Evolutionary conservation across 92 coral and sea anemone genomes (phyloP).

Genomic region (Muricea muricata): DNA sequence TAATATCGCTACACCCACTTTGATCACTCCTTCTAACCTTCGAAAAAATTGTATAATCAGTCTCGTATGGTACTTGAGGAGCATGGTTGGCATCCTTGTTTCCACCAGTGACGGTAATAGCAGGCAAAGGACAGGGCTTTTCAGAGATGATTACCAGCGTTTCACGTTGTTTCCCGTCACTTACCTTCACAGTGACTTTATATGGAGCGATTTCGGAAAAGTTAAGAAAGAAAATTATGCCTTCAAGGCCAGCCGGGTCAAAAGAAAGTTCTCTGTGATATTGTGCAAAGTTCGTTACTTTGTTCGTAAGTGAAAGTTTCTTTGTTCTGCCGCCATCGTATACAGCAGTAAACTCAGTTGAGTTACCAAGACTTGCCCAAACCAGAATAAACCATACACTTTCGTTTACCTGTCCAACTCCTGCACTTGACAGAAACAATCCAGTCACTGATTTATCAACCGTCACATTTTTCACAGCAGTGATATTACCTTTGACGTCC

Average conservation of each 20-base stretch:
- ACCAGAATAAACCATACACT: constrained; percentile 73
- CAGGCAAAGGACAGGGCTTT: constrained; percentile 62
- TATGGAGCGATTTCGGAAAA: constrained; percentile 55
- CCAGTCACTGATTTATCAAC: constrained; percentile 73
- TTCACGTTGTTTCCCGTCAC: constrained; percentile 47
- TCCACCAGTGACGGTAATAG: constrained; percentile 76
- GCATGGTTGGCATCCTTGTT: constrained; percentile 43
- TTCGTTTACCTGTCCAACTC: constrained; percentile 66
- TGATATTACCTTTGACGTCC: background rate
- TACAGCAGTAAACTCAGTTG: constrained; percentile 69
- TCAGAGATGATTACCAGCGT: constrained; percentile 68
- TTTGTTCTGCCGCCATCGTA: constrained; percentile 50
- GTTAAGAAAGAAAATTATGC: constrained; percentile 58
- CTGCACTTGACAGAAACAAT: constrained; percentile 70
- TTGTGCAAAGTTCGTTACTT: constrained; percentile 4
- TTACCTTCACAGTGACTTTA: constrained; percentile 64
- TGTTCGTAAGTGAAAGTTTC: constrained; percentile 25
- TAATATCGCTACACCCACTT: constrained; percentile 19
- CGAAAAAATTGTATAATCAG: constrained; percentile 69
- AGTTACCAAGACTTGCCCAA: constrained; percentile 73
- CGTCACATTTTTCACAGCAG: background rate
- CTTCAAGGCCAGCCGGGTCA: constrained; percentile 58
- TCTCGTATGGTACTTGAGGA: constrained; percentile 62
- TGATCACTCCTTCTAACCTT: constrained; percentile 41
- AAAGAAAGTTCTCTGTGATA: constrained; percentile 66